Evolutionary conservation across 2,113 vertebrate genomes (phyloP).

Genomic region (Dendropsophus ebraccatus): DNA sequence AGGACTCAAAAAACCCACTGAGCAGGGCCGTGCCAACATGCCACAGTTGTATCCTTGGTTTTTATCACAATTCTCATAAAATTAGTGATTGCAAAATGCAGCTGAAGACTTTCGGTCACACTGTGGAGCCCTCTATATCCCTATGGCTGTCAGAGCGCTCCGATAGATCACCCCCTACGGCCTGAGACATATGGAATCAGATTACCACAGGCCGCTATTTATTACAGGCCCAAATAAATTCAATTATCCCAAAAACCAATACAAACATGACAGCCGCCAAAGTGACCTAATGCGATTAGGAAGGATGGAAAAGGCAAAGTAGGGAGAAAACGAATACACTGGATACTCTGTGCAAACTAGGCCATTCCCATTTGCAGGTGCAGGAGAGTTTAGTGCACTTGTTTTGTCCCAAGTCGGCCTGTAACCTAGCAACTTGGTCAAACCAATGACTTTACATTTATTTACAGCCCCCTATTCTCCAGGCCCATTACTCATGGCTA

Average conservation of each 20-base stretch:
- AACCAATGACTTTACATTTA: conserved; percentile 70
- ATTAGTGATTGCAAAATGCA: too few relatives aligned
- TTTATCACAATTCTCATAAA: too few relatives aligned
- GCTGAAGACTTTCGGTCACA: too few relatives aligned
- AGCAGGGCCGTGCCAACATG: too few relatives aligned
- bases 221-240: conserved; percentile 21
- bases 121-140: background rate
- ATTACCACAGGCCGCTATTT: conserved; percentile 20
- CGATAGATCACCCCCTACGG: background rate
- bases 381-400: conserved; percentile 62
- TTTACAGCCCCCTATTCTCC: conserved; percentile 71
- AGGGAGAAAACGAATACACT: background rate
- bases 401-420: conserved; percentile 31
- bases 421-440: conserved; percentile 81
- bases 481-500: conserved; percentile 69
- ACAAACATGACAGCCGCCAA: conserved; percentile 8
- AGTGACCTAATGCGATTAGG: conserved; percentile 19
- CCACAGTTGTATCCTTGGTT: too few relatives aligned
- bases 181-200: background rate
- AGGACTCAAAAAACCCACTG: too few relatives aligned
- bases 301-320: background rate
- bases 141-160: background rate
- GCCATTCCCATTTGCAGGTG: conserved; percentile 64
- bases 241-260: conserved; percentile 18
- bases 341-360: too few relatives aligned